phyloP scores from a whole-genome alignment of 1,140 invertebrate species.

The Ceratina calcarata region DNA sequence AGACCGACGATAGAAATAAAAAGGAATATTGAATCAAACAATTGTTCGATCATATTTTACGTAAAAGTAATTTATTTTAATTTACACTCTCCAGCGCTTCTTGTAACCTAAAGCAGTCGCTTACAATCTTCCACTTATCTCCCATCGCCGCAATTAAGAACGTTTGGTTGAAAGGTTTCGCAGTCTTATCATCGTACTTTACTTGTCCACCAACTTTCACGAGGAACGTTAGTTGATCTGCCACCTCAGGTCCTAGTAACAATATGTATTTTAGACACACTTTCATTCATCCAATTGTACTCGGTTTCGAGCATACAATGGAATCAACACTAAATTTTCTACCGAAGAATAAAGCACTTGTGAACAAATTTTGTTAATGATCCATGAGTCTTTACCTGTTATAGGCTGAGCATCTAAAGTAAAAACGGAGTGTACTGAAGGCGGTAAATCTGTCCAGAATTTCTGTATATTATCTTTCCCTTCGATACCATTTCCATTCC shows the following conservation, averaged over 20 bases:
- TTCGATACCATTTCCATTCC: conserved; percentile 91
- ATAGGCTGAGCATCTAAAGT: conserved; percentile 91
- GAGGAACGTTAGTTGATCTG: conserved; percentile 86
- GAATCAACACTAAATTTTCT: no score
- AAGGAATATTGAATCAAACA: conserved; percentile 69
- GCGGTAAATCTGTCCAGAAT: conserved; percentile 88
- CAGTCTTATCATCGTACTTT: conserved; percentile 83
- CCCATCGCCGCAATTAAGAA: conserved; percentile 90
- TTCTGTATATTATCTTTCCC: conserved; percentile 89
- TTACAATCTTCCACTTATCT: conserved; percentile 94
- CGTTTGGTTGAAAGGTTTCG: conserved; percentile 88
- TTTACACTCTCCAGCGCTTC: conserved; percentile 75
- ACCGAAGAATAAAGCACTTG: not conserved
- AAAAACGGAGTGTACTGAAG: conserved; percentile 85
- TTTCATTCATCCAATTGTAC: not conserved
- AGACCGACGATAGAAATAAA: conserved; percentile 79
- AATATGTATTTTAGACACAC: not conserved
- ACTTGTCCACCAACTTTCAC: conserved; percentile 89
- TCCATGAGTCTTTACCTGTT: conserved; percentile 77
- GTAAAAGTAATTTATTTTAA: conserved; percentile 19
- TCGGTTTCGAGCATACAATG: no score
- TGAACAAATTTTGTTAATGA: not conserved
- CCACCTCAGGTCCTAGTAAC: conserved; percentile 80
- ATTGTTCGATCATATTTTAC: conserved; percentile 2
- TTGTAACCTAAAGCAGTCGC: conserved; percentile 90